These are phyloP conservation scores for Steinernema feltiae DNA, from an alignment of 1,140 invertebrate genomes.

Conservation along the genomic window DNA sequence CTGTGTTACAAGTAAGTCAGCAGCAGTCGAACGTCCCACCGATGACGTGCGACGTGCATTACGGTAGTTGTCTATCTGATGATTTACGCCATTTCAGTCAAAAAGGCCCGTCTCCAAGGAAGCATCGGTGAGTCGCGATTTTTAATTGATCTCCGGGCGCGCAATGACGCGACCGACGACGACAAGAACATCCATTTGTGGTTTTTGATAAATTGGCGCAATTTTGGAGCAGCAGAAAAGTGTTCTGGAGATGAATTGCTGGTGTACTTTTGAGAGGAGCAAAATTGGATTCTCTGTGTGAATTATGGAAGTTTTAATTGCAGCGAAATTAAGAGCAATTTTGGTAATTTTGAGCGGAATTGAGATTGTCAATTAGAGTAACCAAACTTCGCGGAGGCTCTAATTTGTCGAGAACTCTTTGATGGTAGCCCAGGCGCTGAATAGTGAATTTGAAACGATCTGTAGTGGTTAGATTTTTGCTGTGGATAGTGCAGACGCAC, in stretches of 20 bases:
- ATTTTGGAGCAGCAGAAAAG: background rate
- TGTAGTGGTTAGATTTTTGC: background rate
- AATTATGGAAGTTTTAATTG: slow-evolving; percentile 18
- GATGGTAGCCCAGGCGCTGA: too few relatives aligned
- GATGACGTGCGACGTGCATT: too few relatives aligned
- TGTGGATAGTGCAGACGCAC: too few relatives aligned
- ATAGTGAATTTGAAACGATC: background rate
- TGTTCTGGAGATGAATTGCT: background rate
- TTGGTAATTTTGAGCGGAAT: too few relatives aligned
- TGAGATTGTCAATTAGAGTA: too few relatives aligned
- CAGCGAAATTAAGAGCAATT: too few relatives aligned
- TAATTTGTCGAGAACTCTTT: too few relatives aligned
- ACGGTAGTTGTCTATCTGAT: slow-evolving; percentile 27
- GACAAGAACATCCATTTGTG: too few relatives aligned
- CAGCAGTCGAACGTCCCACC: too few relatives aligned
- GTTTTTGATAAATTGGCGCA: background rate
- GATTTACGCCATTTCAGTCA: slow-evolving; percentile 42
- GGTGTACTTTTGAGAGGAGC: background rate
- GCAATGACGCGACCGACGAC: too few relatives aligned
- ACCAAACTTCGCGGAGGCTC: too few relatives aligned
- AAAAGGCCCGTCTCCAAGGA: slow-evolving; percentile 41
- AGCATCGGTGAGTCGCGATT: slow-evolving; percentile 32
- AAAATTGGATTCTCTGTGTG: background rate
- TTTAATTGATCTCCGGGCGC: too few relatives aligned
- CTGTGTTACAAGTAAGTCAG: slow-evolving; percentile 36